A percentile compares a stretch with the other conserved stretches of the same genome.
Conservation (phyloP, 2,113 vertebrate species). For the Pseudopodoces humilis region DNA sequence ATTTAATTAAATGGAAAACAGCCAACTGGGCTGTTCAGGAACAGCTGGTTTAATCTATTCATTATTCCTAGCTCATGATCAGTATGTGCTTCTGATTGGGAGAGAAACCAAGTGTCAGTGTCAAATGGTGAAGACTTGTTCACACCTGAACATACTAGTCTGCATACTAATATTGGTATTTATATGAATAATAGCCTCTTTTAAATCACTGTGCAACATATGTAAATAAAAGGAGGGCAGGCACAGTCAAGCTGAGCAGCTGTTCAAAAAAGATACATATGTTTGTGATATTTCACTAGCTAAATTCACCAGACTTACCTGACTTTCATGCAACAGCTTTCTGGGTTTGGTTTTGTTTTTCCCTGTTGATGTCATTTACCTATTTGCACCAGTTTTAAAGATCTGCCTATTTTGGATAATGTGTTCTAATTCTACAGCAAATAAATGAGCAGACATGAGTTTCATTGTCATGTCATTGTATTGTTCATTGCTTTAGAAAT, state of each 20-base stretch:
- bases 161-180: slow-evolving; percentile 47
- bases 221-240: slow-evolving; percentile 33
- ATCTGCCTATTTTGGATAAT: neutral
- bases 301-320: neutral
- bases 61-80: slow-evolving; percentile 18
- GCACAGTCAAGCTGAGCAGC: slow-evolving; percentile 12
- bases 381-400: neutral
- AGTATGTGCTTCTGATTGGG: neutral
- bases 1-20: neutral
- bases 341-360: neutral
- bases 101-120: slow-evolving; percentile 14
- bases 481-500: neutral
- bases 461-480: neutral
- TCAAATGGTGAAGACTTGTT: slow-evolving; percentile 33
- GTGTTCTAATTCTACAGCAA: neutral
- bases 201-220: slow-evolving; percentile 8
- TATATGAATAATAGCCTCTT: neutral
- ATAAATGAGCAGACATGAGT: neutral
- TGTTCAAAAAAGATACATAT: neutral
- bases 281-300: neutral
- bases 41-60: slow-evolving; percentile 23
- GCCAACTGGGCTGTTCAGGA: neutral
- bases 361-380: neutral
- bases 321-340: neutral
- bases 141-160: slow-evolving; percentile 24